Evolutionary conservation across 2,113 vertebrate genomes (phyloP), one percentile per base, ranked within the genome.

Genomic region (Phainopepla nitens): DNA sequence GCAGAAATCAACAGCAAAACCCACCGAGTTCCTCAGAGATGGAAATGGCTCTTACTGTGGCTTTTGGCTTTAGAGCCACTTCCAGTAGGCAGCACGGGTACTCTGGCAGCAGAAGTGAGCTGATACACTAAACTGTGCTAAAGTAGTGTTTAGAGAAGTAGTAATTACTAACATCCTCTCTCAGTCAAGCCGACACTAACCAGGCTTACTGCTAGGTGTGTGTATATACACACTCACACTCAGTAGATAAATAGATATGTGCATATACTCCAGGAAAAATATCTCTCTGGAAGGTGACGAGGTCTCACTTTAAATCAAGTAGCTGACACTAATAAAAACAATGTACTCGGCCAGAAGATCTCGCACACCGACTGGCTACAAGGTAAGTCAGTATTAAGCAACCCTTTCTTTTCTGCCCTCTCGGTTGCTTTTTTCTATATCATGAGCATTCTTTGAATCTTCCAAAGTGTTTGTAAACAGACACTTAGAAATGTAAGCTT

Each of bases 161-260:
- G 88, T 97, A 96, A 96, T 92, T 94, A 95, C 90, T 97, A 95
- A 96, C 93, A 97, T 97, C 96, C 96, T 94, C 78, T 93, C 94
- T 71, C 84, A 94, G 87, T 97, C 96, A 94, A 61, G 70, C 69
- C 20, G 75, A 97, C 96, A 97, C 62, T 97, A 94, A 93, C 93
- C 96, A 97, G 96, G 89, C 95, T 81, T 65, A 12, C 93, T 93
- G 81, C 95, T 91, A 96, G 96, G 96, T 95, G 96, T 89, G 87
- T 95, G 91, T 96, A 91, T 97, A 94, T 89, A 96, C 45, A 89
- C 54, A 89, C 94, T 89, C 93, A 71, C 81, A 76, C 95, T 91
- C 93, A 56, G 87, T 35, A 94, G 93, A 96, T 97, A 97, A 95
- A 97, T 97, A 95, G 93, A 95, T 96, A 79, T 0, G 6, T 72